A percentile compares a stretch with the other conserved stretches of the same genome.
phyloP scores from a whole-genome alignment of 2,113 vertebrate genomes.

The Oryzias melastigma region DNA sequence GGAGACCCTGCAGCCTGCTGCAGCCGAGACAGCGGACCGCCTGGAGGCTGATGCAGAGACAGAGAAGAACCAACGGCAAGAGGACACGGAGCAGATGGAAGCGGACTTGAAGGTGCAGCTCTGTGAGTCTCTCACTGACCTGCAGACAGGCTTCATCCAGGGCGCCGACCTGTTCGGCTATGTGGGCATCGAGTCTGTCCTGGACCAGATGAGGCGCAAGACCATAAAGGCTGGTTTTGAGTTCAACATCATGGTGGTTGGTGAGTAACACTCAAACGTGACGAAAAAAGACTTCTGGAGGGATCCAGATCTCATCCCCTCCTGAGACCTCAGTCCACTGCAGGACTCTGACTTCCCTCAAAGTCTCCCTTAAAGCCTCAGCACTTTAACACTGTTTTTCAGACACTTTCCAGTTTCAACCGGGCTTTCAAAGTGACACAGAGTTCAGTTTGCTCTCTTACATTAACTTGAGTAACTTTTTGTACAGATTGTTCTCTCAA shows the following conservation, averaged over 20 bases:
- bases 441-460: too few relatives aligned
- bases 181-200: constrained; percentile 91
- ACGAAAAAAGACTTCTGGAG: too few relatives aligned
- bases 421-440: too few relatives aligned
- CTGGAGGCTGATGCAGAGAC: constrained; percentile 14
- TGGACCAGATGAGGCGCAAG: constrained; percentile 94
- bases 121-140: constrained; percentile 25
- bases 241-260: constrained; percentile 98
- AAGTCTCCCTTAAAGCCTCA: too few relatives aligned
- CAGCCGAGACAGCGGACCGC: background rate
- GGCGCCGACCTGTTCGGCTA: constrained; percentile 82
- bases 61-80: constrained; percentile 47
- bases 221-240: constrained; percentile 95
- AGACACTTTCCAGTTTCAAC: too few relatives aligned
- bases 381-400: too few relatives aligned
- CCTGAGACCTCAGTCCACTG: too few relatives aligned
- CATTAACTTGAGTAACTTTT: too few relatives aligned
- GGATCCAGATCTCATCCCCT: too few relatives aligned
- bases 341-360: too few relatives aligned
- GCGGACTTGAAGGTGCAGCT: constrained; percentile 37
- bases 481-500: too few relatives aligned
- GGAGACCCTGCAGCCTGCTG: background rate
- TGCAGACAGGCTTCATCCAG: constrained; percentile 54
- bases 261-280: constrained; percentile 71
- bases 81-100: constrained; percentile 48